Evolutionary conservation across 2,888 invertebrate genomes (phyloP).

Genomic region (Drosophila glabriapex): DNA sequence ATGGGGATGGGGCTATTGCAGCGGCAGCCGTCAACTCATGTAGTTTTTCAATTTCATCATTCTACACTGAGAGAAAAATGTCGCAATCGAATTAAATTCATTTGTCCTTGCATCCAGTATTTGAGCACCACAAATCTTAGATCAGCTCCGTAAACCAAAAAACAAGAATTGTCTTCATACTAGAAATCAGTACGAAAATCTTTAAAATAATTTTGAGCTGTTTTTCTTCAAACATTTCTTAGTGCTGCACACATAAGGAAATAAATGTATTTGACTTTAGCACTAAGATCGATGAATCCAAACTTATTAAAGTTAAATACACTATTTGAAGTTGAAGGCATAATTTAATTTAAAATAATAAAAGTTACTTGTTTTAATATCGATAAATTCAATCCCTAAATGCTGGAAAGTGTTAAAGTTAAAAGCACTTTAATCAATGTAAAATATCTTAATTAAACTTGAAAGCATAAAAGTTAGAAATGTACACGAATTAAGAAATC

Average conservation of each 20-base stretch:
- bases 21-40: constrained; percentile 42
- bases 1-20: constrained; percentile 7
- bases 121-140: too few relatives aligned
- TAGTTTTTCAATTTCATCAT: constrained; percentile 63
- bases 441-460: background rate
- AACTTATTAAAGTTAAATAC: too few relatives aligned
- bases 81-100: too few relatives aligned
- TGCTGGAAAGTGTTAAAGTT: background rate
- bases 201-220: background rate
- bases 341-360: too few relatives aligned
- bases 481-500: background rate
- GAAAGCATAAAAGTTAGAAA: background rate
- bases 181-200: background rate
- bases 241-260: background rate
- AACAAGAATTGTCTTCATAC: background rate
- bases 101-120: too few relatives aligned
- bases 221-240: background rate
- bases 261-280: background rate
- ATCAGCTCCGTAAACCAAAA: background rate
- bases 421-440: background rate
- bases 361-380: background rate
- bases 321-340: too few relatives aligned
- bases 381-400: background rate
- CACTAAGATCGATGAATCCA: too few relatives aligned
- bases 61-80: background rate